A percentile compares a stretch with the other conserved stretches of the same genome.
Evolutionary conservation across 2,113 vertebrate genomes (phyloP).

Genomic region (zebrafish (Danio rerio)): DNA sequence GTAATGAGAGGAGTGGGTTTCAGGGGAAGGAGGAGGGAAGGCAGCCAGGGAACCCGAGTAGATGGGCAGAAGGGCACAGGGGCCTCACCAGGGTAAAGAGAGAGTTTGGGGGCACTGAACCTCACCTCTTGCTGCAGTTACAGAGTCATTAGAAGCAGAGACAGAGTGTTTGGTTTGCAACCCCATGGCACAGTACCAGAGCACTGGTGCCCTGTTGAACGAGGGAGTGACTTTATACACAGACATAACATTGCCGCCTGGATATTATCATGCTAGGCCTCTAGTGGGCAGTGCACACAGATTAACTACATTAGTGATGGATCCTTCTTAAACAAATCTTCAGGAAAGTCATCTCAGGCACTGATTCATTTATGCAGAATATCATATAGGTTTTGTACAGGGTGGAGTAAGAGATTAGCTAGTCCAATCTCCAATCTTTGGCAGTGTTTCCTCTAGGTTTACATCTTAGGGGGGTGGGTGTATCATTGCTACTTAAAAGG

Average conservation of each 20-base stretch:
- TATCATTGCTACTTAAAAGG: too few species aligned
- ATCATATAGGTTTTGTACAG: too few species aligned
- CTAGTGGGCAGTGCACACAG: constrained; percentile 36
- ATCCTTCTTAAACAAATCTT: too few species aligned
- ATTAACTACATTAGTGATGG: not conserved
- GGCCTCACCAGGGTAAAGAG: constrained; percentile 38
- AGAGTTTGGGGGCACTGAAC: constrained; percentile 32
- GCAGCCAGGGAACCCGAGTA: constrained; percentile 35
- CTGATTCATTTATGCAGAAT: too few species aligned
- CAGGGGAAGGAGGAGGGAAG: constrained; percentile 6
- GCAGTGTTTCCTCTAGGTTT: too few species aligned
- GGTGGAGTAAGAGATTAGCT: too few species aligned
- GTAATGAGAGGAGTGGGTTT: constrained; percentile 57
- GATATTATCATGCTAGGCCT: constrained; percentile 47
- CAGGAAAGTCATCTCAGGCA: too few species aligned
- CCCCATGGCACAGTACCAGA: constrained; percentile 20
- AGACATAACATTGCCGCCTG: not conserved
- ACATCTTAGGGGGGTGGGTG: too few species aligned
- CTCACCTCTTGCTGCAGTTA: constrained; percentile 37
- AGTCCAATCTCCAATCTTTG: too few species aligned
- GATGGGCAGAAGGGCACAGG: constrained; percentile 42
- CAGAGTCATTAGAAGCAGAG: constrained; percentile 44
- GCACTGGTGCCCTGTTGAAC: not conserved
- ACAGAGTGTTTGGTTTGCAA: constrained; percentile 10
- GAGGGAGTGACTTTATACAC: constrained; percentile 4